Evolutionary conservation across 1,140 invertebrate genomes (phyloP), one percentile per base, ranked within the genome.

Genomic region (Wasmannia auropunctata): DNA sequence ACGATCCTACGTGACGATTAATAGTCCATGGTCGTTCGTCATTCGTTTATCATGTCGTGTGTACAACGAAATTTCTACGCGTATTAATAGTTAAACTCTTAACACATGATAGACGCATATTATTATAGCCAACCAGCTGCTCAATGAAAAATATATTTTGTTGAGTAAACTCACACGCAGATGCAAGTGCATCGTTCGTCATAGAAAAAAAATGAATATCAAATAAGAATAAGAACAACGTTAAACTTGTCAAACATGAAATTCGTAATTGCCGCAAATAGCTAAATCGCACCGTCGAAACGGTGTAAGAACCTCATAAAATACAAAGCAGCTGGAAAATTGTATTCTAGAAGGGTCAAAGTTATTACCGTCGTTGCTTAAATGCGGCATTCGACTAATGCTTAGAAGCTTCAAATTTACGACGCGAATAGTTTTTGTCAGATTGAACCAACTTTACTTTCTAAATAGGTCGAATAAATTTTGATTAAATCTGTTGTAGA

Each of bases 1-100:
- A 81, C 65, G 79, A 72, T 43, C 19, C 65, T 81, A 72, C 37
- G 51, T 72, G 65, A 81, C 79, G 51, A 81, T 72, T 81, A 81
- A 81, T 72, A 69, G 37, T 25, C 43, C 22, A 28, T 65, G 51
- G n/a, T 58, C 51, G 65, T 81, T 3, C 49, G 65, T 72, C 79
- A 81, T 81, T 81, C 79, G 51, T 81, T 81, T 58, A 43, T 72
- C 79, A 34, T 19, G 16, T 19, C 22, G 37, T 10, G 4, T n/a
- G 43, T 25, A 43, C 4, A 37, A 60, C 46, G 19, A 70, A 54
- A 54, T 22, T 69, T 69, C 14, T 54, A 34, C 7, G 6, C n/a
- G 7, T n/a, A 65, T 49, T 79, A 37, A 43, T 72, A 72, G 54
- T 16, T 16, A 43, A 34, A 11, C 25, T 25, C 8, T 16, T 65